Base-by-base conservation (phyloP, 1,140 invertebrate species). In the Andrena cerasifolii region DNA sequence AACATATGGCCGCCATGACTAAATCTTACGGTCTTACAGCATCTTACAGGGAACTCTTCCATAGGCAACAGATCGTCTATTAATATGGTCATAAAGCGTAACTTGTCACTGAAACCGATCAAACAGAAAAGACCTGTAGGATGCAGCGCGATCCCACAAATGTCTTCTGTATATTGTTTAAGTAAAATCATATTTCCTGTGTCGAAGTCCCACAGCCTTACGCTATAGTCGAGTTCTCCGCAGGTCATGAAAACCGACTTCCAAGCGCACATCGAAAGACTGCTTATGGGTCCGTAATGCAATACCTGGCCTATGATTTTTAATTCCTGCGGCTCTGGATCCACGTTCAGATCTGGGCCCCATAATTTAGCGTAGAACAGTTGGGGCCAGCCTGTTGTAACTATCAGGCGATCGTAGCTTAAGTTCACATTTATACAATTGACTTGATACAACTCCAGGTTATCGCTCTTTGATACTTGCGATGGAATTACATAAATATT, bases 201-300 rank as follows among this genome's bases (percentile, higher is more conserved):
- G 88, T 97, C 96, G 84, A 97, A 98, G 88, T 99, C 97, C 98
- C 98, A 99, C 16, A 99, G 94, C 58, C 96, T 94, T 43, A 99
- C 94, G 33, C 95, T 97, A 70, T 96, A 94, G 90, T 99, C 98
- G 14, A 94, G 87, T 76, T 94, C 92, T 65, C 97, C 97, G 56
- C 95, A 96, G 0, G 97, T 98, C 88, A 98, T 96, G 40, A 98
- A 95, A 45, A 98, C 95, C 0, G 97, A 96, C 91, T 98, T 99
- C 95, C 97, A 97, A 3, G 95, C 94, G 88, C 98, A 98, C 71
- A 97, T 94, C 10, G 97, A 96, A 26, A 98, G 89, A 21, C 95
- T 95, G 47, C 95, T 94, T 28, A 99, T 96, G 2, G 94, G 91
- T 2, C 96, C 96, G 68, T 96, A 95, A 89, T 99, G 98, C 79